Base-by-base conservation (phyloP, 2,888 invertebrate genomes). In the Clistopyga incitator region DNA sequence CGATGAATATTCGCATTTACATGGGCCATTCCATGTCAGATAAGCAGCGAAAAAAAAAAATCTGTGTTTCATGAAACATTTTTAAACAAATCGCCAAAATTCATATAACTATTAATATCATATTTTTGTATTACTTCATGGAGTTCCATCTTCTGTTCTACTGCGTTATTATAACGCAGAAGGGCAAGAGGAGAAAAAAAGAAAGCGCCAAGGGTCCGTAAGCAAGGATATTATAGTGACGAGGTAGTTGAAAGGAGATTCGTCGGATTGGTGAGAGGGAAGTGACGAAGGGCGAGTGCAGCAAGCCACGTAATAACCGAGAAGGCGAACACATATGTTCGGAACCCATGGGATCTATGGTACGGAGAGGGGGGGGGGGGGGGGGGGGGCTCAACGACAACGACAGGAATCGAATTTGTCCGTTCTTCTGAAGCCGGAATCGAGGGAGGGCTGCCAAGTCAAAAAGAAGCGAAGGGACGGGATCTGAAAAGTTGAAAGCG, bases 401-500 rank as follows among this genome's bases (percentile, higher is more conserved):
- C 45, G 52, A 34, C 10, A 47, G 71, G 77, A 82, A 78, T 80
- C 72, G 77, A 81, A 81, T 83, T 77, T 80, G 52, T 72, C 61
- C 52, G 67, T 54, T 52, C 47, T 54, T 45, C 52, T 29, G 25
- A 42, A 23, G 56, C 10, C 45, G 23, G 1, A 13, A 15, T 20
- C 18, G 2, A 11, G 20, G 47, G 23, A 18, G 56, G 38, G 23
- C 34, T 13, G 25, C 42, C 38, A 13, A 64, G 61, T 56, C 47
- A 50, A 45, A 29, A 70, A 52, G 70, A 65, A 77, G 29, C 38
- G 18, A 23, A 59, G 61, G 56, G 56, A 29, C 25, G 20, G 34
- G 34, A 54, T 18, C 29, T 20, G 15, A 64, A 68, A 77, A 87
- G 84, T 86, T 86, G 85, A 86, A 86, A 87, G 86, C 74, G 86